phyloP scores from a whole-genome alignment of 37 sponge, comb jelly and placozoan genomes.

The Halichondria panicea region DNA sequence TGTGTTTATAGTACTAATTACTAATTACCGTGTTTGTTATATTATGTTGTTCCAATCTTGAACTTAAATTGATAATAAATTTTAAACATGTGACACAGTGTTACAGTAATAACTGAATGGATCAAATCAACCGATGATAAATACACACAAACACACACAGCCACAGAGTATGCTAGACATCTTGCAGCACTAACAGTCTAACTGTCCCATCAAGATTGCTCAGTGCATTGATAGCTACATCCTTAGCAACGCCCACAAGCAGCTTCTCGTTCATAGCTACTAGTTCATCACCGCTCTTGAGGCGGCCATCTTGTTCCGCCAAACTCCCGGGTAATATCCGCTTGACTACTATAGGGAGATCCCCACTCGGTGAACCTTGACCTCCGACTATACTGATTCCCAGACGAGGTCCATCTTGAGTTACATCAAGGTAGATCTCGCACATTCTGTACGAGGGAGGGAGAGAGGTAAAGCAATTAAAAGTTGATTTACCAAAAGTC shows the following conservation, averaged over 20 bases:
- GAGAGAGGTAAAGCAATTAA: constrained; percentile 2
- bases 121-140: too few relatives aligned
- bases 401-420: constrained; percentile 41
- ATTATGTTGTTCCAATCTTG: too few relatives aligned
- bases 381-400: constrained; percentile 86
- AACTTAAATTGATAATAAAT: too few relatives aligned
- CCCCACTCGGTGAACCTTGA: constrained; percentile 61
- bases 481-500: too few relatives aligned
- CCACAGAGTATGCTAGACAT: too few relatives aligned
- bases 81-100: too few relatives aligned
- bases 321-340: constrained; percentile 59
- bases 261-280: constrained; percentile 55
- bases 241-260: constrained; percentile 41
- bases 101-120: too few relatives aligned
- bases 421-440: constrained; percentile 35
- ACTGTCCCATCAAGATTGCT: constrained; percentile 39
- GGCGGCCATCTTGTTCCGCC: constrained; percentile 49
- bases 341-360: constrained; percentile 79
- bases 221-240: constrained; percentile 37
- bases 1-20: too few relatives aligned
- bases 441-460: constrained; percentile 22
- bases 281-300: constrained; percentile 48
- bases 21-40: too few relatives aligned
- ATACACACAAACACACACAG: too few relatives aligned
- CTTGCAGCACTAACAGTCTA: constrained; percentile 52